Evolutionary conservation across 2,797 vertebrate genomes (phyloP).

Genomic region (Acomys russatus): DNA sequence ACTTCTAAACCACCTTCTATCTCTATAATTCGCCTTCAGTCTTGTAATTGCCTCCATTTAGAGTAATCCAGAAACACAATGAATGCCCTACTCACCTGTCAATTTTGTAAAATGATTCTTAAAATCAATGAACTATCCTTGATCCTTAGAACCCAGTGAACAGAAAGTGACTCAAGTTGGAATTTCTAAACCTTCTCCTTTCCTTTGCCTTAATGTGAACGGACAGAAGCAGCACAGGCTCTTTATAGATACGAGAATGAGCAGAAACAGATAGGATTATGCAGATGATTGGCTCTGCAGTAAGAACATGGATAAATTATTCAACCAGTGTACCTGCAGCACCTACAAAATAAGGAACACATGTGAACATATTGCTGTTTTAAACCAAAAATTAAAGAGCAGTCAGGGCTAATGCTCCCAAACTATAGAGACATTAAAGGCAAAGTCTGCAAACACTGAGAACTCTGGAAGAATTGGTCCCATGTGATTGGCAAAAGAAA

Average conservation of each 20-base stretch:
- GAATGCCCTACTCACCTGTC: neutral
- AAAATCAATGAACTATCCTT: neutral
- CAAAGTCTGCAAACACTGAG: neutral
- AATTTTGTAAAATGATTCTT: neutral
- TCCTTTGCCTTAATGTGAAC: neutral
- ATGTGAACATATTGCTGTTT: neutral
- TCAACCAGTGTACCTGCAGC: neutral
- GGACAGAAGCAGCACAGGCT: neutral
- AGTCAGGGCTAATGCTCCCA: neutral
- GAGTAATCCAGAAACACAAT: neutral
- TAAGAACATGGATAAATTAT: neutral
- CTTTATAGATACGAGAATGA: neutral
- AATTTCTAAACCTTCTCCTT: neutral
- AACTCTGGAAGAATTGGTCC: neutral
- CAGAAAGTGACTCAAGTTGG: neutral
- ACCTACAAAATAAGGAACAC: neutral
- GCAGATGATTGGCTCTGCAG: neutral
- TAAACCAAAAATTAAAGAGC: neutral
- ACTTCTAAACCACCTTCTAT: neutral
- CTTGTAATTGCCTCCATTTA: neutral
- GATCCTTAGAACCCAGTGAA: neutral
- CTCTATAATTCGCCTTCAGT: neutral
- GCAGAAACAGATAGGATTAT: neutral
- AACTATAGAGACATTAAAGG: neutral
- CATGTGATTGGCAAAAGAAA: neutral